Percentiles rank a stretch among this genome's conserved stretches.
phyloP scores from a whole-genome alignment of 2,888 invertebrate genomes.

The Epiblema foenella region DNA sequence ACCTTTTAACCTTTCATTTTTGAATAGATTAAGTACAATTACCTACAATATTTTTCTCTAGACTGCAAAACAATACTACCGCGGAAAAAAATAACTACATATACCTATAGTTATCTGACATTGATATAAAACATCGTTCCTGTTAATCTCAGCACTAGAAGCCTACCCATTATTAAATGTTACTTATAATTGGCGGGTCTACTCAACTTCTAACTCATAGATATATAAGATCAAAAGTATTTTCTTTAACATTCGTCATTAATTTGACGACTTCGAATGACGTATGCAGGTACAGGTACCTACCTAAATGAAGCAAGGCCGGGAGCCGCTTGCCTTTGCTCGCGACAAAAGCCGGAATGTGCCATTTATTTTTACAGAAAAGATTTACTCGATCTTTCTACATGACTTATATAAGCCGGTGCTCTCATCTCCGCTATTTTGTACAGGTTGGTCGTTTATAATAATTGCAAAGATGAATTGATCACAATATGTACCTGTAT shows the following conservation, averaged over 20 bases:
- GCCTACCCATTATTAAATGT: no score
- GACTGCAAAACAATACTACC: not conserved
- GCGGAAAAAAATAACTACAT: not conserved
- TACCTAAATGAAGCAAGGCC: constrained; percentile 33
- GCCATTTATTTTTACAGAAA: constrained; percentile 38
- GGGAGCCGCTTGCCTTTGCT: constrained; percentile 9
- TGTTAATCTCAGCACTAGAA: no score
- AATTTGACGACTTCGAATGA: constrained; percentile 17
- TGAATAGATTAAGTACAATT: not conserved
- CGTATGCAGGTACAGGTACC: no score
- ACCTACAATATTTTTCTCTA: not conserved
- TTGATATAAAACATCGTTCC: not conserved
- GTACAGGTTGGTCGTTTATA: constrained; percentile 1
- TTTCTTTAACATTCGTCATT: constrained; percentile 19
- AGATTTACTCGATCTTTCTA: constrained; percentile 34
- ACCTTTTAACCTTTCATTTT: constrained; percentile 18
- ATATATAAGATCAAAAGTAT: no score
- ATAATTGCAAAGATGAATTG: constrained; percentile 24
- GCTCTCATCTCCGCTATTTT: not conserved
- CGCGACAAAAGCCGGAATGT: constrained; percentile 31
- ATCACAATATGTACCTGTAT: not conserved
- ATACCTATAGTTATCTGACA: no score
- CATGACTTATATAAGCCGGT: constrained; percentile 13
- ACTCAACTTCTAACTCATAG: not conserved
- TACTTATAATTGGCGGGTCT: no score